Conservation (phyloP, 2,797 vertebrate species). For the Gephyroberyx darwinii region DNA sequence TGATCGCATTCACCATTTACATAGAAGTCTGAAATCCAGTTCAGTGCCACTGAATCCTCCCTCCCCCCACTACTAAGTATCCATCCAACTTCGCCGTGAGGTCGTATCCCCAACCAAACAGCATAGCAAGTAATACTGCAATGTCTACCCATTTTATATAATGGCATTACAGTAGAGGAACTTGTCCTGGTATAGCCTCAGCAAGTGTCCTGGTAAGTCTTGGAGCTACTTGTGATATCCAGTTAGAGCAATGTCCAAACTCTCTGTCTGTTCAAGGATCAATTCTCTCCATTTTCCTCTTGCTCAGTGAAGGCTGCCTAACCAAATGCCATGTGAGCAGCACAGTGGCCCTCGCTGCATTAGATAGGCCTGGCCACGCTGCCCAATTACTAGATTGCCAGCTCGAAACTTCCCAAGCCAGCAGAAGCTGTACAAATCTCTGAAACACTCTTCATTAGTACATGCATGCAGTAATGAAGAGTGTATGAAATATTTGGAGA, state of each 20-base stretch:
- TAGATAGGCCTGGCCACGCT: slow-evolving; percentile 48
- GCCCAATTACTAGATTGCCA: slow-evolving; percentile 52
- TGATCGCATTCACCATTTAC: slow-evolving; percentile 47
- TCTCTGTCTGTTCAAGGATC: slow-evolving; percentile 19
- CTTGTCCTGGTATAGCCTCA: background rate
- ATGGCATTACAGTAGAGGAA: background rate
- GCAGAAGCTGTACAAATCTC: background rate
- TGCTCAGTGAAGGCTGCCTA: slow-evolving; percentile 25
- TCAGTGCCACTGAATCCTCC: slow-evolving; percentile 30
- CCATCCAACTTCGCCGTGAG: slow-evolving; percentile 13
- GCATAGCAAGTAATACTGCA: too few species aligned
- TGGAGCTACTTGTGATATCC: background rate
- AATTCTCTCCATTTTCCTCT: slow-evolving; percentile 26
- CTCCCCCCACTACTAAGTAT: slow-evolving; percentile 36
- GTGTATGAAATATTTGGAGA: background rate
- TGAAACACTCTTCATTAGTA: background rate
- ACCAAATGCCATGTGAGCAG: slow-evolving; percentile 43
- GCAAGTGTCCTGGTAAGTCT: background rate
- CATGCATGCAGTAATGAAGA: background rate
- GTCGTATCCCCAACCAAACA: too few species aligned
- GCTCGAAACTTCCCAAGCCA: too few species aligned
- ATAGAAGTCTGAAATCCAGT: slow-evolving; percentile 47
- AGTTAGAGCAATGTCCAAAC: slow-evolving; percentile 15
- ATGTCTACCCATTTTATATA: too few species aligned
- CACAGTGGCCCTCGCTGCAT: slow-evolving; percentile 54